phyloP scores from a whole-genome alignment of 2,113 vertebrate species.

The Lipophrys pholis region DNA sequence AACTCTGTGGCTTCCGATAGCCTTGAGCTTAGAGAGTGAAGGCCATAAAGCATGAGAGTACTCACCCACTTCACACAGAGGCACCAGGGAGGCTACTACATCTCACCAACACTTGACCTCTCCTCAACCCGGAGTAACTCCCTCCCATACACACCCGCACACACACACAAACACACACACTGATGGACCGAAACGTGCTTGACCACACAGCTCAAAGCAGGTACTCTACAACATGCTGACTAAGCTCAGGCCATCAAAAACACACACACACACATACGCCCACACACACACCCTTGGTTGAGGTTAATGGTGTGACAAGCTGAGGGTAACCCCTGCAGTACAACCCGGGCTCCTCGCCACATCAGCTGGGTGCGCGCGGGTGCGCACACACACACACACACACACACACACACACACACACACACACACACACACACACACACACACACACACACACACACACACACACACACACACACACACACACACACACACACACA shows the following conservation, averaged over 20 bases:
- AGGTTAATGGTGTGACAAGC: constrained; percentile 61
- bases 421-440: no score
- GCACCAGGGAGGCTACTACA: constrained; percentile 23
- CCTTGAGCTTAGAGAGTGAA: constrained; percentile 39
- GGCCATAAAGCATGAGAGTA: constrained; percentile 48
- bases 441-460: no score
- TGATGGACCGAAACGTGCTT: not conserved
- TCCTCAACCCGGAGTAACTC: constrained; percentile 20
- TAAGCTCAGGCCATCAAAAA: constrained; percentile 24
- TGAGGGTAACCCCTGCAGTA: constrained; percentile 47
- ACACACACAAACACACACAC: not conserved
- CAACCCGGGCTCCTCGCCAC: constrained; percentile 43
- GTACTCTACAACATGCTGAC: constrained; percentile 44
- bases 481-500: no score
- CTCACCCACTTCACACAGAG: constrained; percentile 33
- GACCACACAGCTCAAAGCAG: constrained; percentile 8
- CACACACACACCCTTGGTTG: constrained; percentile 7
- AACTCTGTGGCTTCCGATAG: constrained; percentile 23
- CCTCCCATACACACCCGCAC: constrained; percentile 1
- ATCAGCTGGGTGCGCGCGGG: not conserved
- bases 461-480: no score
- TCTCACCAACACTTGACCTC: constrained; percentile 29
- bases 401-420: no score
- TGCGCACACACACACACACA: no score
- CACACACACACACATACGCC: constrained; percentile 8